Conservation (phyloP, 1,140 invertebrate species). For the Nasonia longicornis region DNA sequence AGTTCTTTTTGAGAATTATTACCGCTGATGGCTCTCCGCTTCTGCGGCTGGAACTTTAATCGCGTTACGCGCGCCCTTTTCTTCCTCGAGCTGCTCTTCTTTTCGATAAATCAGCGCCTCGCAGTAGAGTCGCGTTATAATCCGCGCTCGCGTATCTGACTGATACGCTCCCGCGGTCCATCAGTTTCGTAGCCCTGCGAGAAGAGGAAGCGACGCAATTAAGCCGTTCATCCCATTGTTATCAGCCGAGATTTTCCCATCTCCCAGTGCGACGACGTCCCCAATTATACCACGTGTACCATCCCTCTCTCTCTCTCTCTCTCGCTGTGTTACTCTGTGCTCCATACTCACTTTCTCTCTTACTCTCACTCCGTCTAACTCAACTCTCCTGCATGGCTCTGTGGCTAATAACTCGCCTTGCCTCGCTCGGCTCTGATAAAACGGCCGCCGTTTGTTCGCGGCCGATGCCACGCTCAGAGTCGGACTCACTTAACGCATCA, state of each 20-base stretch:
- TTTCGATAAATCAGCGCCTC: not conserved
- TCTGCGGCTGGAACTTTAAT: too few species aligned
- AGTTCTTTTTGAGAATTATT: not conserved
- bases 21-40: too few species aligned
- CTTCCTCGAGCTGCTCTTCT: not conserved
- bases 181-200: not conserved
- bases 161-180: slow-evolving; percentile 6
- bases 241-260: not conserved
- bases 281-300: not conserved
- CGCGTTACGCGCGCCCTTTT: not conserved
- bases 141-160: not conserved
- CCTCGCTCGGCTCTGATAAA: not conserved
- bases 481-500: slow-evolving; percentile 1
- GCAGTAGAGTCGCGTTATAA: not conserved
- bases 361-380: not conserved
- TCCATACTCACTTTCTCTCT: not conserved
- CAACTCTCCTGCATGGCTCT: not conserved
- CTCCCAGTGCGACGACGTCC: not conserved
- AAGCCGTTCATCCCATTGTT: not conserved
- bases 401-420: not conserved
- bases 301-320: not conserved
- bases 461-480: not conserved
- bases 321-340: too few species aligned
- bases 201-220: not conserved
- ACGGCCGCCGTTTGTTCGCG: not conserved